These are phyloP conservation scores for Aselliscus stoliczkanus DNA, from an alignment of 2,797 vertebrate species.

Conservation along the genomic window DNA sequence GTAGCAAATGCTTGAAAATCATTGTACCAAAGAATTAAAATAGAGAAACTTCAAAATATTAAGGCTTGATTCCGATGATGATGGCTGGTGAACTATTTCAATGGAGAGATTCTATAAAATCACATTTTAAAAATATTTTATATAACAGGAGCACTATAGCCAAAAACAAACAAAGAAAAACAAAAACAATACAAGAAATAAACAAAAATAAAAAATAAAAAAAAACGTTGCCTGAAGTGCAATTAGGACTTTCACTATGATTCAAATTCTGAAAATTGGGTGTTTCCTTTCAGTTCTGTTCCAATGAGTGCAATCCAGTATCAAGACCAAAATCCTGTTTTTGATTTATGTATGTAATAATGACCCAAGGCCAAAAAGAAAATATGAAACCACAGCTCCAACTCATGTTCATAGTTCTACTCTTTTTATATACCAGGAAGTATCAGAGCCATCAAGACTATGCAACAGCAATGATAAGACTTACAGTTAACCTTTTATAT, in stretches of 20 bases:
- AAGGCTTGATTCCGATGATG: neutral
- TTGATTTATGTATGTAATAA: neutral
- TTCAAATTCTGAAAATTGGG: neutral
- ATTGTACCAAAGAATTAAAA: neutral
- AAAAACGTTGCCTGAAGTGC: neutral
- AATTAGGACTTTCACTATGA: neutral
- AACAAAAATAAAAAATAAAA: neutral
- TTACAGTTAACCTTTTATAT: neutral
- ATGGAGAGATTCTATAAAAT: neutral
- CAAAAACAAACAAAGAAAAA: neutral
- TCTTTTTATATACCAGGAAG: slow-evolving; percentile 4
- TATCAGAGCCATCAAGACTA: neutral
- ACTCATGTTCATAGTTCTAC: neutral
- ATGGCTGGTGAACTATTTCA: neutral
- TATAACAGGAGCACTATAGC: neutral
- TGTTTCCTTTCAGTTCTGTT: neutral
- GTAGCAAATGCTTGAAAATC: neutral
- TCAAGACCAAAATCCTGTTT: neutral
- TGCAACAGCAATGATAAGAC: neutral
- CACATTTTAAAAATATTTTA: neutral
- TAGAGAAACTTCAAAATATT: neutral
- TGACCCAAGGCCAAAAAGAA: neutral
- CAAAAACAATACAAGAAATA: neutral
- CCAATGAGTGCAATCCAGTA: neutral
- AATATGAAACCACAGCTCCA: neutral